Evolutionary conservation across 2,797 vertebrate species (phyloP), one percentile per base, ranked within the genome.

Genomic region (Morus bassanus): DNA sequence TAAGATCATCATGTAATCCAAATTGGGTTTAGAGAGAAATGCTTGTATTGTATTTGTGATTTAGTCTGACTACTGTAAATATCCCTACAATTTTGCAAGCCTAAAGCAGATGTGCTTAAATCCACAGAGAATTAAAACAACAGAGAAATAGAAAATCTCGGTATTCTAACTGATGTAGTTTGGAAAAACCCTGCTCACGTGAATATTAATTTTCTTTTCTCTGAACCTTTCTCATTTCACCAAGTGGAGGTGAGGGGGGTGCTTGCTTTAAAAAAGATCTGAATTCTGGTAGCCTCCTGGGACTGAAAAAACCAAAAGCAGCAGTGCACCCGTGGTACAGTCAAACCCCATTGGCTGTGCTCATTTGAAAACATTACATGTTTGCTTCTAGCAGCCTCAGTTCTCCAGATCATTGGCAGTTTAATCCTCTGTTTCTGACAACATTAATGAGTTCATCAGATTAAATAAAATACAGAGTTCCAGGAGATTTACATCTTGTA

Each of bases 321-420:
- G 13, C 22, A 6, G 9, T 4, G 35, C 25, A 12, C 3, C 45
- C 23, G 0, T 11, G 39, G 48, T 11, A 5, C 2, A 4, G 53
- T 43, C 77, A 37, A 25, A 41, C 46, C 75, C 51, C 41, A 0
- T 13, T 2, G 0, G 10, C 63, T 8, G 63, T 5, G 13, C 56
- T 74, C 46, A 2, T 57, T 11, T 17, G 87, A 5, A 82, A 48
- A 3, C 72, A 33, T 4, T 9, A 0, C n/a, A 0, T 25, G 27
- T 57, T 43, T 53, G 37, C 70, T 57, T 46, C 89, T 14, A 7
- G 59, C 39, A 18, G 59, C 48, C 41, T 28, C 60, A 2, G 0
- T 37, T 88, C 82, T 57, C 46, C 64, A n/a, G 16, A 3, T 85
- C 78, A 8, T 31, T 81, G 65, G 13, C 72, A 25, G 43, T n/a